These are phyloP conservation scores for Notoglanidium macrostoma DNA, from an alignment of 2,797 vertebrate genomes.

Conservation along the genomic window DNA sequence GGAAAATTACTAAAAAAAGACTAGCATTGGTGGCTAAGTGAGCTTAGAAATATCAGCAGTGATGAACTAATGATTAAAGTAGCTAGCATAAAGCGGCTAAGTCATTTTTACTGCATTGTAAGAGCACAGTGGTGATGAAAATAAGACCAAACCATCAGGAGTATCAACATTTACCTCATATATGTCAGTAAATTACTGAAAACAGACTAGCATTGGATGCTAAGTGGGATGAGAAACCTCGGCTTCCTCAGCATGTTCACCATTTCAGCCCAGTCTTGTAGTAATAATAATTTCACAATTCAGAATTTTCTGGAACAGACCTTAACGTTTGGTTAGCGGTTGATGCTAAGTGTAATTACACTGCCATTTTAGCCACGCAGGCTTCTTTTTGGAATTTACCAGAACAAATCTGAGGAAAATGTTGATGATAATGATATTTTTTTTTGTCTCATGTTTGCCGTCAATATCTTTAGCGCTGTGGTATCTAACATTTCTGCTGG, in stretches of 20 bases:
- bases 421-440: background rate
- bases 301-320: background rate
- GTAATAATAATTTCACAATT: background rate
- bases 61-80: background rate
- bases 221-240: background rate
- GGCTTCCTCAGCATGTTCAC: background rate
- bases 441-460: background rate
- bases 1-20: background rate
- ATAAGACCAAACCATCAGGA: background rate
- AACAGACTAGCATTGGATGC: background rate
- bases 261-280: background rate
- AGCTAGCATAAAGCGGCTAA: background rate
- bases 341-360: background rate
- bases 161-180: background rate
- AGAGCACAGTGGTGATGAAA: background rate
- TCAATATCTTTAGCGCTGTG: background rate
- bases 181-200: too few species aligned
- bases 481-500: background rate
- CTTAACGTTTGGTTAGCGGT: background rate
- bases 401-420: background rate
- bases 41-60: background rate
- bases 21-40: background rate
- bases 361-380: too few species aligned
- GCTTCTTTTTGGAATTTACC: background rate
- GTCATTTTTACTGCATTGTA: background rate